Evolutionary conservation across 37 sponge, comb jelly and placozoan species (phyloP), one percentile per base, ranked within the genome.

Genomic region (Aphrocallistes beatrix): DNA sequence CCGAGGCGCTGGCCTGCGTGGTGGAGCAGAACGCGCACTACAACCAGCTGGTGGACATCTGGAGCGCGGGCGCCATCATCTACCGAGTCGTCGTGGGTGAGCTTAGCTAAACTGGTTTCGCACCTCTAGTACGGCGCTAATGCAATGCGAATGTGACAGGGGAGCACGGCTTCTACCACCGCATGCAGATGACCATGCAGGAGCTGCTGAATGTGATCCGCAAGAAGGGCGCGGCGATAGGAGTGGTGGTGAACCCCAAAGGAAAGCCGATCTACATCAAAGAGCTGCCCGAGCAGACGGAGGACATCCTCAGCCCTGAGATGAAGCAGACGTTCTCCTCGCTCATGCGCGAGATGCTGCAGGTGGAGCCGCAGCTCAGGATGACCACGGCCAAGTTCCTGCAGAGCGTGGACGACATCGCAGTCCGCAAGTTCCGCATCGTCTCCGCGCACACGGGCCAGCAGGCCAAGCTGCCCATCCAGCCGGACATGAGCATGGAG

Each of bases 221-320:
- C 75, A 60, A 60, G 75, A 60, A 60, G n/a, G 75, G 75, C 8
- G n/a, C 75, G 3, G 75, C 75, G 25, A 60, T 60, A 25, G 75
- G 75, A 60, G 75, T 60, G 34, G 75, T 60, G 25, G 75, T 60
- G 3, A 60, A 60, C 34, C 75, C 75, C 10, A 60, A 60, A 13
- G 75, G 75, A 60, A 60, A 60, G 75, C 75, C 75, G 3, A 60
- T 60, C 75, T 60, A 60, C 75, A 60, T 60, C 75, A 60, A 60
- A 30, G 75, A 60, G 34, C 75, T 60, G 28, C 75, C 75, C 34
- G 75, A 60, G 34, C 75, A 60, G 75, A 60, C 75, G 21, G 75
- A 60, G 34, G 75, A 60, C 34, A 60, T 60, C 75, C 34, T 60
- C 28, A 60, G 34, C n/a, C 75, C 75, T 3, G 32, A 60, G n/a